Conservation (phyloP, 2,797 vertebrate genomes). For the Siniperca obscura region DNA sequence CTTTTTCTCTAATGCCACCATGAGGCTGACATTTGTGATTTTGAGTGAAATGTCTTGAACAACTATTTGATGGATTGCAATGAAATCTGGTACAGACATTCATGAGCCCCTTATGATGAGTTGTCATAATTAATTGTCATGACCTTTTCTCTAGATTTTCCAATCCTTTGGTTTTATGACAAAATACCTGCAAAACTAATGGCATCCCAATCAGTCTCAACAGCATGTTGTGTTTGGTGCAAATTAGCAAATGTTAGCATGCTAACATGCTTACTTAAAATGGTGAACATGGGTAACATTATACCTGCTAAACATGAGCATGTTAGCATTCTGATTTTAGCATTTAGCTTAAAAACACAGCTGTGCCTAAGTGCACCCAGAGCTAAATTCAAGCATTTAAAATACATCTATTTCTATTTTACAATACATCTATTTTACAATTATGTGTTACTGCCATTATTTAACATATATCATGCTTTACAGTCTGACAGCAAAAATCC, state of each 20-base stretch:
- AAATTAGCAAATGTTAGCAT: slow-evolving; percentile 3
- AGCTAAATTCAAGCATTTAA: neutral
- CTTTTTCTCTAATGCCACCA: neutral
- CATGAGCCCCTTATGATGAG: neutral
- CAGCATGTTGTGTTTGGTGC: neutral
- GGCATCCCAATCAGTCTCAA: neutral
- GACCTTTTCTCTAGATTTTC: neutral
- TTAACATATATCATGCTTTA: neutral
- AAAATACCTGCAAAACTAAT: neutral
- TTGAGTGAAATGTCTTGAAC: neutral
- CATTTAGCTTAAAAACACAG: neutral
- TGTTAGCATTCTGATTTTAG: neutral
- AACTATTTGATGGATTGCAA: neutral
- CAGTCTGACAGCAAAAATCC: neutral
- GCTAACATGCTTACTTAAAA: neutral
- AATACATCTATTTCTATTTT: neutral
- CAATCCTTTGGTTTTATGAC: neutral
- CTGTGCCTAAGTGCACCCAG: neutral
- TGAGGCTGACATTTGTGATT: neutral
- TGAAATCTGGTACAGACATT: neutral
- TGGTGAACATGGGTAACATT: neutral
- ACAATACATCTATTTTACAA: no score
- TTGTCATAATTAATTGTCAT: neutral
- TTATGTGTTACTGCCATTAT: neutral
- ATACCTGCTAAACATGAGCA: neutral